phyloP scores from a whole-genome alignment of 2,888 invertebrate genomes.

The Beris morrisii region DNA sequence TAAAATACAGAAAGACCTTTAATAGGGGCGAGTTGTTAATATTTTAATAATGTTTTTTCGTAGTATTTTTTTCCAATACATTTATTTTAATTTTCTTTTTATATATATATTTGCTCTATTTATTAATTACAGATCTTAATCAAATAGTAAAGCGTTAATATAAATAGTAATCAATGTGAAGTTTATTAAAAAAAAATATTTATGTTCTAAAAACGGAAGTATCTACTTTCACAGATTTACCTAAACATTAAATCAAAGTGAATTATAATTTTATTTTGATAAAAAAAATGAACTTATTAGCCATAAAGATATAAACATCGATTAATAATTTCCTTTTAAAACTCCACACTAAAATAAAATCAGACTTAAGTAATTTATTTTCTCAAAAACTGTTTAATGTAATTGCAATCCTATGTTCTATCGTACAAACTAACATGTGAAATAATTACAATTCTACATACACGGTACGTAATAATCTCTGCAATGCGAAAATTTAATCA shows the following conservation, averaged over 20 bases:
- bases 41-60: conserved; percentile 22
- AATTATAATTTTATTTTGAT: conserved; percentile 17
- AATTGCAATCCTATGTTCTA: conserved; percentile 15
- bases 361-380: no score
- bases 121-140: conserved; percentile 19
- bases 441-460: neutral
- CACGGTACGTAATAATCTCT: neutral
- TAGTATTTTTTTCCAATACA: conserved; percentile 20
- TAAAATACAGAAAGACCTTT: conserved; percentile 26
- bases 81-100: conserved; percentile 13
- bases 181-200: conserved; percentile 23
- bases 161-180: conserved; percentile 20
- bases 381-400: no score
- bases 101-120: conserved; percentile 21
- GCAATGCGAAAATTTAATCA: conserved; percentile 15
- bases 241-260: conserved; percentile 14
- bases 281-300: conserved; percentile 22
- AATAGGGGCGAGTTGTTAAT: conserved; percentile 29
- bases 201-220: conserved; percentile 24
- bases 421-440: conserved; percentile 25
- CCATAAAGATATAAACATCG: conserved; percentile 14
- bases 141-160: conserved; percentile 21
- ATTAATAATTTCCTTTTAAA: no score
- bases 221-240: conserved; percentile 14
- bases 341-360: no score